Evolutionary conservation across 2,888 invertebrate genomes (phyloP), one percentile per base, ranked within the genome.

Genomic region (Daptonema setosum): DNA sequence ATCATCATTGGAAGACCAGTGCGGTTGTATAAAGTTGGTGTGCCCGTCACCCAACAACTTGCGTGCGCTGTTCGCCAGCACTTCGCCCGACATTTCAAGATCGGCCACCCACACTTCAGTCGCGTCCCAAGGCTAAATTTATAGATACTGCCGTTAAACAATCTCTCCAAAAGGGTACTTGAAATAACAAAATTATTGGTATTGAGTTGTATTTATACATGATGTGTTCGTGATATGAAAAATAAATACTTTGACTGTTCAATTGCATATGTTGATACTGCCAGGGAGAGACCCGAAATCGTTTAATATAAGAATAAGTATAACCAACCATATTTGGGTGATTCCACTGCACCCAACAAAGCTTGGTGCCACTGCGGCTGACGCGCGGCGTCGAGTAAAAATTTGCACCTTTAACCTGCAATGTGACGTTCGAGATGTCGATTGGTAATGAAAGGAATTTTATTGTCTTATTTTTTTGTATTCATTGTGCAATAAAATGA

Each of bases 321-420:
- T 11, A 24, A 52, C 58, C 45, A 58, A 74, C 74, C 74, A 75
- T 74, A 61, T 74, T 73, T 2, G 71, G 73, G 62, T 72, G 71
- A 56, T 68, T 67, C 75, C 75, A 75, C 60, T 73, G 69, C 57
- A 73, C 65, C 73, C 73, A 75, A 22, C 66, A 65, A 28, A 74
- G 62, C 30, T 64, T 64, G 51, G 63, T 67, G 17, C 73, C 73
- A 66, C 73, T 68, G 2, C 70, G 70, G 8, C 72, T 70, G 3
- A 73, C 67, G 51, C 71, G 62, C 28, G 74, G 73, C 58, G 64
- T 63, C 35, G 71, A 65, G 61, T 74, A 75, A 60, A 75, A 75
- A 60, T 75, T 74, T 41, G 66, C 65, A 26, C 74, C 74, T 8
- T 56, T 47, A 1, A 63, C 63, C 65, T 66, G 52, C 24, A 55